Conservation (phyloP, 2,888 invertebrate species). For the Caenorhabditis zanzibari region DNA sequence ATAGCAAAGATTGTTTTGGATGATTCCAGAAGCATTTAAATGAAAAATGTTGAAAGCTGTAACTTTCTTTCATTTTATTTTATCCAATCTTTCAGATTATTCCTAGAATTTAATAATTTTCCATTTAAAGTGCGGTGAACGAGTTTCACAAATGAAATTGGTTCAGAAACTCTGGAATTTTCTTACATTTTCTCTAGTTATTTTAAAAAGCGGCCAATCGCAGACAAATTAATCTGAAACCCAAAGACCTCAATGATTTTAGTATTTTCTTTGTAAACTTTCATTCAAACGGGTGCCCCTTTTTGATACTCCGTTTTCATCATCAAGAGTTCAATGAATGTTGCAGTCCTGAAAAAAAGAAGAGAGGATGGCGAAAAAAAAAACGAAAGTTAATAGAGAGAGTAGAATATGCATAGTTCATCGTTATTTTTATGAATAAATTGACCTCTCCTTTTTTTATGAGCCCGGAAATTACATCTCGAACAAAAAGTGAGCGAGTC, state of each 20-base stretch:
- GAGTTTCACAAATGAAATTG: too few relatives aligned
- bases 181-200: too few relatives aligned
- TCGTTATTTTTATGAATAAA: slow-evolving; percentile 60
- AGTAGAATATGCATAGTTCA: slow-evolving; percentile 56
- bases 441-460: slow-evolving; percentile 55
- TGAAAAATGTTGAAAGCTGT: too few relatives aligned
- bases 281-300: not conserved
- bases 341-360: slow-evolving; percentile 13
- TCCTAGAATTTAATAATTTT: too few relatives aligned
- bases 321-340: not conserved
- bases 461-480: slow-evolving; percentile 57
- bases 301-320: not conserved
- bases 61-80: too few relatives aligned
- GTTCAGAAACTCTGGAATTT: too few relatives aligned
- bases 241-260: too few relatives aligned
- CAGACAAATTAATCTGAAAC: too few relatives aligned
- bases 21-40: too few relatives aligned
- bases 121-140: too few relatives aligned
- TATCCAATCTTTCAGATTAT: too few relatives aligned
- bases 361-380: slow-evolving; percentile 12
- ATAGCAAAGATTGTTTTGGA: not conserved
- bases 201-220: too few relatives aligned
- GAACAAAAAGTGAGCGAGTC: slow-evolving; percentile 25
- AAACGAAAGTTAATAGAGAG: slow-evolving; percentile 41
- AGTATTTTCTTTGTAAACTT: not conserved